Conservation (phyloP, 2,888 invertebrate genomes). For the Tenthredo livida region DNA sequence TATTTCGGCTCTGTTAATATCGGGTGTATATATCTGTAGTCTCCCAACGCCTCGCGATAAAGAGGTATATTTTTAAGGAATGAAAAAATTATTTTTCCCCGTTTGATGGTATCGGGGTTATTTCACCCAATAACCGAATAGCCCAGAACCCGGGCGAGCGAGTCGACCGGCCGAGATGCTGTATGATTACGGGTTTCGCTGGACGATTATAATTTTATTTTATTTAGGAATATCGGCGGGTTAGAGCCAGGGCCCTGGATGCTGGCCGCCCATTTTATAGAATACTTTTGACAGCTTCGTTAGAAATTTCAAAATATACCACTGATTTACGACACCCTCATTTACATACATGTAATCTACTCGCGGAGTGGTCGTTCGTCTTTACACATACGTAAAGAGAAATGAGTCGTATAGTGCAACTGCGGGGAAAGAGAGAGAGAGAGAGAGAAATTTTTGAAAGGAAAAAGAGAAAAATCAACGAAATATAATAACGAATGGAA, state of each 20-base stretch:
- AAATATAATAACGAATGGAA: not conserved
- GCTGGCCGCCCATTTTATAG: conserved; percentile 7
- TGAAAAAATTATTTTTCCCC: conserved; percentile 31
- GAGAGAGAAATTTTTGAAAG: not conserved
- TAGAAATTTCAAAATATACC: conserved; percentile 46
- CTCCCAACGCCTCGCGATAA: conserved; percentile 36
- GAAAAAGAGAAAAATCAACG: not conserved
- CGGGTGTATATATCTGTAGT: not conserved
- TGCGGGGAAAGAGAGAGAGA: not conserved
- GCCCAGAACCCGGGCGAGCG: not conserved
- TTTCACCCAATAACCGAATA: conserved; percentile 51
- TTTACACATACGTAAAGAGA: not conserved
- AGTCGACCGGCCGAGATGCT: conserved; percentile 32
- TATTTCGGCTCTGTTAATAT: not conserved
- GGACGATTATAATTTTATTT: conserved; percentile 53
- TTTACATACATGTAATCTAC: conserved; percentile 51
- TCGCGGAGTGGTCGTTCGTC: conserved; percentile 2
- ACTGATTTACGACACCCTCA: conserved; percentile 42
- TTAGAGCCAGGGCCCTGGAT: not conserved
- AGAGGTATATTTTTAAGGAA: conserved; percentile 5
- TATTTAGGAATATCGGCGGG: conserved; percentile 52
- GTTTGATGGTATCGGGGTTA: conserved; percentile 50
- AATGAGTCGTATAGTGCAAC: not conserved
- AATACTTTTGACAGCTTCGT: conserved; percentile 51
- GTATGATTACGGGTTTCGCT: conserved; percentile 51